These are phyloP conservation scores for Delichon dasypus DNA, from an alignment of 2,797 vertebrate species.

Conservation along the genomic window DNA sequence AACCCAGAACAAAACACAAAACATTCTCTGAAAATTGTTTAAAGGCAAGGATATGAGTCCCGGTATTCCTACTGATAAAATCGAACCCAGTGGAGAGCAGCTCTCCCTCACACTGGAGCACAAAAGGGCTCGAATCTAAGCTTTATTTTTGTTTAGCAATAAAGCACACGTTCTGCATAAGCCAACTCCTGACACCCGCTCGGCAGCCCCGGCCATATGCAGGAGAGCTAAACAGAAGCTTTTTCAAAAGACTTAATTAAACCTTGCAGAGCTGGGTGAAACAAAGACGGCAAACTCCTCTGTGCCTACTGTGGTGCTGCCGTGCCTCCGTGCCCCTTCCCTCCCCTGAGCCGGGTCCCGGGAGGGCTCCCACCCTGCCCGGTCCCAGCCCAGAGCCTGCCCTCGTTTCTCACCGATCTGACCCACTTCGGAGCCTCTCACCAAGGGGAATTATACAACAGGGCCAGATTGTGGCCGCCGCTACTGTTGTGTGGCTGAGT, in stretches of 20 bases:
- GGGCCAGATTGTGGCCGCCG: constrained; percentile 33
- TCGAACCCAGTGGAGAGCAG: not conserved
- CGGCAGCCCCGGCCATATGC: not conserved
- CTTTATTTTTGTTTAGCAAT: not conserved
- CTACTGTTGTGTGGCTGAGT: constrained; percentile 22
- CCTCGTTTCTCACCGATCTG: constrained; percentile 53
- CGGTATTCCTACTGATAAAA: not conserved
- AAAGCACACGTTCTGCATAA: not conserved
- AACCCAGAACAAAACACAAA: not conserved
- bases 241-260: constrained; percentile 6
- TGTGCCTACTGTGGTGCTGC: not conserved
- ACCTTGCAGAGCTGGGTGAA: not conserved
- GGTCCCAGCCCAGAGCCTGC: not conserved
- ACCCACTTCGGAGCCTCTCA: constrained; percentile 62
- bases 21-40: not conserved
- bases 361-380: not conserved
- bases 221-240: not conserved
- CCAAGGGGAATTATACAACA: constrained; percentile 68
- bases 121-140: not conserved
- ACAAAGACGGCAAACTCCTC: not conserved
- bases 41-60: not conserved
- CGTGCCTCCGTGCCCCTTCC: not conserved
- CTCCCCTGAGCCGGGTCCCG: not conserved
- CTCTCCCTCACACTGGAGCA: not conserved
- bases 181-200: not conserved